Base-by-base conservation (phyloP, 2,888 invertebrate genomes). In the Agonopterix arenella region DNA sequence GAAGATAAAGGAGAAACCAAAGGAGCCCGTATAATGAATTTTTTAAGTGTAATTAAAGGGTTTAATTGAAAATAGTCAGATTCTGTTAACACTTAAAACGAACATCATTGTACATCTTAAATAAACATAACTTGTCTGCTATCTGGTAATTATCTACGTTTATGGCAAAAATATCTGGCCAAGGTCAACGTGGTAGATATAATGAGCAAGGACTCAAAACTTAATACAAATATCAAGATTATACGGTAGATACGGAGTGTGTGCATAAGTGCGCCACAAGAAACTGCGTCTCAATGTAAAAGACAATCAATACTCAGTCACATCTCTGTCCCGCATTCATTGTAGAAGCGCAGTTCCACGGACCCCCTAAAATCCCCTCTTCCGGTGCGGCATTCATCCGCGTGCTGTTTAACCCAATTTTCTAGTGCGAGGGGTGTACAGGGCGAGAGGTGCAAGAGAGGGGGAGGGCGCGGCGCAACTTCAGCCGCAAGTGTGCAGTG, bases 341-440 rank as follows among this genome's bases (percentile, higher is more conserved):
- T 79, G 82, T 83, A 68, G 78, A 84, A 83, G 78, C 83, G 80
- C 80, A 84, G 73, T 81, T 76, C 73, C 78, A 74, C 70, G 77
- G 79, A 75, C 74, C 80, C 83, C 78, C 52, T 52, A 70, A 84
- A 83, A 79, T 80, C 82, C 84, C 84, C 82, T 80, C 80, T 82
- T 83, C 83, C 83, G 82, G 76, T 77, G 74, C 76, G 79, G 74
- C 72, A 76, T 79, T 75, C 76, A 80, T 73, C 79, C 77, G 84
- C 81, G 80, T 84, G 78, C 81, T 86, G 77, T 86, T 84, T 86
- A 85, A 88, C 88, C 88, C 84, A 86, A 85, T 86, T 86, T 85
- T 83, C 84, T 83, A 80, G 84, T 76, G 68, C 73, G 74, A 78
- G 81, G 81, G 84, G 81, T 73, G 73, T 72, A 61, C 66, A 76